Base-by-base conservation (phyloP, 2,888 invertebrate species). In the Dione juno region DNA sequence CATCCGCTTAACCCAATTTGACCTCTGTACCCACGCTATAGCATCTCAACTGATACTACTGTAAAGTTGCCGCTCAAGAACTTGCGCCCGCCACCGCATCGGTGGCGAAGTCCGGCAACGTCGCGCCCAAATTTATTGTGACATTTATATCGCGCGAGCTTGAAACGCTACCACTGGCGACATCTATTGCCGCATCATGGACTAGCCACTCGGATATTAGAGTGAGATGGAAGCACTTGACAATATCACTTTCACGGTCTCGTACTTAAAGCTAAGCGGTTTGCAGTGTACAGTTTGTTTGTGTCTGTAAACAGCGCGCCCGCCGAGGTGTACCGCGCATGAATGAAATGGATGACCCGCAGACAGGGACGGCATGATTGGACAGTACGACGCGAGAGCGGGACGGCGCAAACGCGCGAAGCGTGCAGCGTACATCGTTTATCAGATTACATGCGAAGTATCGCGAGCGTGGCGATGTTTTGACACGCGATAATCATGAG, bases 401-500 rank as follows among this genome's bases (percentile, higher is more conserved):
- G 77, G 89, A 90, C 77, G 73, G 79, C 74, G 79, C 70, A 79
- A 77, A 78, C 88, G 90, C 87, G 87, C 87, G 90, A 92, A 88
- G 89, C 88, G 88, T 88, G 87, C 89, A 88, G 90, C 87, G 93
- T 94, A 93, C 94, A 94, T 94, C 94, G 92, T 92, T 94, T 93
- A 93, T 93, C 93, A 92, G 93, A 93, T 93, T 93, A 92, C 92
- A 93, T 90, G 92, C 92, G 92, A 92, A 92, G 93, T 93, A 93
- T 92, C 92, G 93, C 91, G 90, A 92, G 92, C 90, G 92, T 92
- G 93, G 91, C 90, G 91, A 93, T 93, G 93, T 93, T 93, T 93
- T 93, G 93, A 93, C 93, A 93, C 93, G 92, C 92, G 93, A 93
- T 93, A 93, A 93, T 93, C 92, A 92, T 89, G 87, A 92, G 93